Base-by-base conservation (phyloP, 2,797 vertebrate species). In the Eulemur albifrons region DNA sequence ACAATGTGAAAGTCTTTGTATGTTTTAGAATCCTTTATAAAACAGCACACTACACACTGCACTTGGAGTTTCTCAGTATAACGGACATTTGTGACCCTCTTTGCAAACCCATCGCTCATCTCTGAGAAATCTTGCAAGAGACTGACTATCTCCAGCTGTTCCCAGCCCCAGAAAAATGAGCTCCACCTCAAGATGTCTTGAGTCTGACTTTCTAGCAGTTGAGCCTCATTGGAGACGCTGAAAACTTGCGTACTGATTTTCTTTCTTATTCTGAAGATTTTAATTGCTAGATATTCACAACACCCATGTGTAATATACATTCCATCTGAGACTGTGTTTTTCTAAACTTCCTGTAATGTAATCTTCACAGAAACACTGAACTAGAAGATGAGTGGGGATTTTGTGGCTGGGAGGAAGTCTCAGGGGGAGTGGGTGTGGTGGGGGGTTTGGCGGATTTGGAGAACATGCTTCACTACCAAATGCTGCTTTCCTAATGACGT, bases 81-180 rank as follows among this genome's bases (percentile, higher is more conserved):
- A 69, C 59, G 96, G 54, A 94, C 82, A 21, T 52, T 82, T 97
- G 61, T 76, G 86, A 88, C 85, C 96, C 63, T 90, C 38, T 38
- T 30, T 59, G 35, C 45, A 96, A 97, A 79, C 73, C 38, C 20
- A 25, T 95, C 45, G 20, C 57, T 91, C 96, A 91, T 50, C 81
- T 84, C 77, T 97, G 89, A 93, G 93, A 97, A 96, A 90, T 67
- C 72, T 94, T 96, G 40, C 52, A 69, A 96, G 96, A 88, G 18
- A 21, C 80, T 88, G 84, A 65, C 90, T 98, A 96, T 93, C 87
- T 50, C 57, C 91, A 98, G 95, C 97, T 98, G 93, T 96, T 98
- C 90, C 82, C 83, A 94, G 32, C 73, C 85, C 93, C 54, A 75
- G 90, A 95, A 93, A 92, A 93, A 87, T 59, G 43, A 96, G 67